Conservation (phyloP, 2,888 invertebrate species). For the Standfussiana lucernea region DNA sequence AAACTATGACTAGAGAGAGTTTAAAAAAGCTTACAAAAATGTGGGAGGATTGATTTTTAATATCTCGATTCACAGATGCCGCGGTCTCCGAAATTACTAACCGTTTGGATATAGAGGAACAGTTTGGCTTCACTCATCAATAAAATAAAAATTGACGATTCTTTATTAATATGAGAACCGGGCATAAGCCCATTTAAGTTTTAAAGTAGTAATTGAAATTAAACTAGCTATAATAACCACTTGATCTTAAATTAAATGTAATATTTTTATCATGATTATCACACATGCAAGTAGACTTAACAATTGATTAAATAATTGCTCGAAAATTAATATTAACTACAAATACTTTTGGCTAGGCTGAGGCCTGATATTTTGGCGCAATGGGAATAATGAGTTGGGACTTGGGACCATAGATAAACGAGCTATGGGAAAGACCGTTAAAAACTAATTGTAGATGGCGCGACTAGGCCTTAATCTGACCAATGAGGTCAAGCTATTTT, state of each 20-base stretch:
- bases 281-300: constrained; percentile 58
- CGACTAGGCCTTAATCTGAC: too few relatives aligned
- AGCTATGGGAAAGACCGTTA: too few relatives aligned
- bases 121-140: constrained; percentile 33
- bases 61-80: constrained; percentile 53
- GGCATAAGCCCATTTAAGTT: constrained; percentile 25
- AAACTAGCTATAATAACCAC: constrained; percentile 47
- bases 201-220: constrained; percentile 48
- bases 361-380: constrained; percentile 13
- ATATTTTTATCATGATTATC: constrained; percentile 61
- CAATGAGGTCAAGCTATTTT: too few relatives aligned
- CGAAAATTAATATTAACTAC: constrained; percentile 55
- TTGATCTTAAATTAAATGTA: constrained; percentile 51
- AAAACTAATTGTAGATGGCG: too few relatives aligned
- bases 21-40: constrained; percentile 67
- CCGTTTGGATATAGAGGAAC: constrained; percentile 12
- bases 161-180: constrained; percentile 7
- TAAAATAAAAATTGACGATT: constrained; percentile 38
- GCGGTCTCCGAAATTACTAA: neutral
- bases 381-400: neutral
- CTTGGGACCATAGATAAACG: constrained; percentile 6
- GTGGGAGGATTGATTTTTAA: constrained; percentile 58
- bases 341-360: constrained; percentile 24
- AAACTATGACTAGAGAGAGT: constrained; percentile 71
- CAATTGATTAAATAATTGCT: constrained; percentile 64